Evolutionary conservation across 2,888 invertebrate genomes (phyloP).

Genomic region (Hylaea fasciaria): DNA sequence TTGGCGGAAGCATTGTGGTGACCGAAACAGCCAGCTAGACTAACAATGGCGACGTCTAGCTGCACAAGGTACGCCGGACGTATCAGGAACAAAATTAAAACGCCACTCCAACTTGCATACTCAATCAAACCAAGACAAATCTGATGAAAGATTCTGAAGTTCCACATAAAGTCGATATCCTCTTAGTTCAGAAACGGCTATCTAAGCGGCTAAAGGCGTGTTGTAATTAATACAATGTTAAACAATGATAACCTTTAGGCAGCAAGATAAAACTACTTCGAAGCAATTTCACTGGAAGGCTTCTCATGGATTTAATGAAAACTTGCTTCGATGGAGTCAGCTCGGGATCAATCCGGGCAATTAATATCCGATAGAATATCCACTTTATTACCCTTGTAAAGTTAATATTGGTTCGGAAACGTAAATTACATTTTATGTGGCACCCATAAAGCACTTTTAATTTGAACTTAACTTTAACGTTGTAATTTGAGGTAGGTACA

Average conservation of each 20-base stretch:
- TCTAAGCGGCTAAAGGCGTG: slow-evolving; percentile 5
- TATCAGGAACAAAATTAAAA: no score
- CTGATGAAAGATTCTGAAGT: background rate
- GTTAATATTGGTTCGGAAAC: slow-evolving; percentile 29
- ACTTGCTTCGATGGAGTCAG: slow-evolving; percentile 19
- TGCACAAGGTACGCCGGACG: no score
- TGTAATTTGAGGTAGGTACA: background rate
- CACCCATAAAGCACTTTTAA: slow-evolving; percentile 8
- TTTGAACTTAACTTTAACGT: background rate
- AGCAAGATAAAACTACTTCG: slow-evolving; percentile 31
- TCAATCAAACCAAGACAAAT: background rate
- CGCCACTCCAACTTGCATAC: no score
- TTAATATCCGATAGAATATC: slow-evolving; percentile 25
- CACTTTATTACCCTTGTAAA: slow-evolving; percentile 31
- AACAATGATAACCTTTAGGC: slow-evolving; percentile 39
- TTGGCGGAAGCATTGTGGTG: no score
- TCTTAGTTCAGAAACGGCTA: background rate
- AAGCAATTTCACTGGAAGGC: slow-evolving; percentile 33
- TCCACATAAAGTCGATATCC: background rate
- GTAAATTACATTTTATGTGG: slow-evolving; percentile 21
- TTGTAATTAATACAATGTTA: slow-evolving; percentile 33
- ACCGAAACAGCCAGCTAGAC: no score
- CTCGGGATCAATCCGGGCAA: slow-evolving; percentile 22
- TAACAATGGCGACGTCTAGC: no score
- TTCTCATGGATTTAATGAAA: slow-evolving; percentile 39